phyloP scores from a whole-genome alignment of 2,797 vertebrate genomes.

The Echiichthys vipera region DNA sequence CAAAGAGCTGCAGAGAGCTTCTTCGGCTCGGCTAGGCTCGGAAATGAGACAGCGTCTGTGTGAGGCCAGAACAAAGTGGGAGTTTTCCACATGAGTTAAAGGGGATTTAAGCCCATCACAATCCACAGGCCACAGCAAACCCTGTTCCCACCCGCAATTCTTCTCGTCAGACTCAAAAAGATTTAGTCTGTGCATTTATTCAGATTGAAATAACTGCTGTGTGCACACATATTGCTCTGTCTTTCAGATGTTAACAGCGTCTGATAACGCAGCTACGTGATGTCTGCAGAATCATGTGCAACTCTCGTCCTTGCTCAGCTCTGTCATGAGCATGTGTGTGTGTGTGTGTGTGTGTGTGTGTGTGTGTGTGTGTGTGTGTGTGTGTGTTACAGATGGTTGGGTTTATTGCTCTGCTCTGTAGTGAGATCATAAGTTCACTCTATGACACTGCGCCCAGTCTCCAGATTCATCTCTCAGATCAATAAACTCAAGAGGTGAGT shows the following conservation, averaged over 20 bases:
- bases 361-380: too few species aligned
- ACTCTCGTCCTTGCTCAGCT: neutral
- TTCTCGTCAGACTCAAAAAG: slow-evolving; percentile 8
- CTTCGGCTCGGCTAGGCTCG: slow-evolving; percentile 39
- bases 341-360: too few species aligned
- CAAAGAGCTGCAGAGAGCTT: slow-evolving; percentile 44
- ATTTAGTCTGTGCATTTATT: neutral
- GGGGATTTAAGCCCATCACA: slow-evolving; percentile 58
- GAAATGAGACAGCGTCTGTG: slow-evolving; percentile 55
- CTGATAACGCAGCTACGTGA: slow-evolving; percentile 3
- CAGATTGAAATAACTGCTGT: slow-evolving; percentile 2
- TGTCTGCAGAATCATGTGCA: slow-evolving; percentile 4
- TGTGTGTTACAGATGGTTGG: slow-evolving; percentile 11
- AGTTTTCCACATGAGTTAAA: slow-evolving; percentile 74
- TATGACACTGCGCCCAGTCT: slow-evolving; percentile 18
- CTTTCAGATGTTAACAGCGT: slow-evolving; percentile 10
- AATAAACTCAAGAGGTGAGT: slow-evolving; percentile 43
- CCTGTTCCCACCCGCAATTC: slow-evolving; percentile 38
- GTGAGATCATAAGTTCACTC: slow-evolving; percentile 38
- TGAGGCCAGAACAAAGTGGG: slow-evolving; percentile 59
- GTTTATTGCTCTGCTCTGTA: slow-evolving; percentile 50
- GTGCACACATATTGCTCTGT: neutral
- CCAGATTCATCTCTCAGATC: slow-evolving; percentile 58
- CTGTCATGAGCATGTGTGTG: neutral
- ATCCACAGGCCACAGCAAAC: slow-evolving; percentile 47